Conservation (phyloP, 2,888 invertebrate species). For the Drosophila gaucha region DNA sequence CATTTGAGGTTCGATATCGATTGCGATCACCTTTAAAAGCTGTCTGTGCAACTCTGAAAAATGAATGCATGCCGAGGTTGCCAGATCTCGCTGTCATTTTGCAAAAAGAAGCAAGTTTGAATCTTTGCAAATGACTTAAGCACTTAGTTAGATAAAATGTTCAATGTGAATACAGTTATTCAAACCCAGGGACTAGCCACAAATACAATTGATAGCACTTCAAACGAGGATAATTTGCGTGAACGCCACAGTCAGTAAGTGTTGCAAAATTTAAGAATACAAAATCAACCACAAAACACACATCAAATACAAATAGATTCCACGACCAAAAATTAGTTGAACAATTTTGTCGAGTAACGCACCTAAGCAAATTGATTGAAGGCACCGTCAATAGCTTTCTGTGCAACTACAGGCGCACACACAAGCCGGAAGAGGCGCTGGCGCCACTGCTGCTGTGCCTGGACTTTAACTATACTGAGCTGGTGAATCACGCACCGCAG, state of each 20-base stretch:
- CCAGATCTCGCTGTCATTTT: constrained; percentile 4
- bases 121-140: constrained; percentile 2
- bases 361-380: constrained; percentile 70
- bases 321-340: constrained; percentile 77
- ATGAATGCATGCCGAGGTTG: background rate
- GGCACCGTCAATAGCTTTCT: constrained; percentile 62
- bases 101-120: constrained; percentile 21
- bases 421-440: constrained; percentile 73
- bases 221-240: constrained; percentile 3
- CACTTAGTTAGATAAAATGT: constrained; percentile 37
- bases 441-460: constrained; percentile 72
- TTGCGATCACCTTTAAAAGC: background rate
- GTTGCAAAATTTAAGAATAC: background rate
- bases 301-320: constrained; percentile 62
- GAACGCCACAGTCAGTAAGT: constrained; percentile 55
- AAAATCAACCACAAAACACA: background rate
- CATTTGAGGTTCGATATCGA: constrained; percentile 28
- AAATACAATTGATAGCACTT: constrained; percentile 7
- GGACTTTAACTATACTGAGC: constrained; percentile 69
- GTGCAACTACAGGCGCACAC: constrained; percentile 52
- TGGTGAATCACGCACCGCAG: constrained; percentile 43
- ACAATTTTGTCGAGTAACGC: constrained; percentile 64
- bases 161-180: constrained; percentile 38
- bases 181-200: constrained; percentile 16
- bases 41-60: constrained; percentile 4